Percentiles rank a stretch among this genome's conserved stretches.
Evolutionary conservation across 2,113 vertebrate species (phyloP).

Genomic region (Serilophus lunatus): DNA sequence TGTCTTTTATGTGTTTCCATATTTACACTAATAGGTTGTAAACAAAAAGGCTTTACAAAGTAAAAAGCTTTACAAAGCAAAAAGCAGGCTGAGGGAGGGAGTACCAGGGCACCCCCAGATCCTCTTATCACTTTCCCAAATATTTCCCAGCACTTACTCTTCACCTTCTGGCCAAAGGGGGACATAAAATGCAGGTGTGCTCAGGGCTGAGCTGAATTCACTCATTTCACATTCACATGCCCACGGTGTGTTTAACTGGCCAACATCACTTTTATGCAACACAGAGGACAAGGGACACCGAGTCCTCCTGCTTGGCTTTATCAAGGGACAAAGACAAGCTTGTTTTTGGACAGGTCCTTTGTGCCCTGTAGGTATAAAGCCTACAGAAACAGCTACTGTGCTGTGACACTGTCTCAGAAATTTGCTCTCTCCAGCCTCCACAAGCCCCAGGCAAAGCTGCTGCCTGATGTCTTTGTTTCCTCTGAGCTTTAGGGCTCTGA

Average conservation of each 20-base stretch:
- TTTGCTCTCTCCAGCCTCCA: background rate
- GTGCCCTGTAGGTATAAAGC: background rate
- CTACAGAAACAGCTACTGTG: background rate
- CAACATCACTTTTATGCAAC: background rate
- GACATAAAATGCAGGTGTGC: accelerated
- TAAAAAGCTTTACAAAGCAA: too few species aligned
- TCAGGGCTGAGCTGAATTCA: accelerated
- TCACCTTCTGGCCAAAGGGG: background rate
- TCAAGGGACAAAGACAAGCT: background rate
- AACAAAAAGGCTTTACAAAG: too few species aligned
- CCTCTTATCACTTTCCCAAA: background rate
- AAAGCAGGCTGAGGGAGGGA: background rate
- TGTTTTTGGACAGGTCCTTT: background rate
- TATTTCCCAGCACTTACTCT: background rate
- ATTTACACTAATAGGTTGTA: background rate
- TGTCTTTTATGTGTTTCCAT: background rate
- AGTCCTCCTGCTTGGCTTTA: background rate
- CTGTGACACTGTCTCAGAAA: background rate
- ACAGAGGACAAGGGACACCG: background rate
- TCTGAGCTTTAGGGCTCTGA: background rate
- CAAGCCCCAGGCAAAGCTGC: background rate
- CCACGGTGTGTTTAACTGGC: background rate
- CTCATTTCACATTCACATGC: background rate
- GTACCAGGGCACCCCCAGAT: accelerated
- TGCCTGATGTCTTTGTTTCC: background rate